phyloP scores from a whole-genome alignment of 1,140 invertebrate species.

The Drosophila fuyamai region DNA sequence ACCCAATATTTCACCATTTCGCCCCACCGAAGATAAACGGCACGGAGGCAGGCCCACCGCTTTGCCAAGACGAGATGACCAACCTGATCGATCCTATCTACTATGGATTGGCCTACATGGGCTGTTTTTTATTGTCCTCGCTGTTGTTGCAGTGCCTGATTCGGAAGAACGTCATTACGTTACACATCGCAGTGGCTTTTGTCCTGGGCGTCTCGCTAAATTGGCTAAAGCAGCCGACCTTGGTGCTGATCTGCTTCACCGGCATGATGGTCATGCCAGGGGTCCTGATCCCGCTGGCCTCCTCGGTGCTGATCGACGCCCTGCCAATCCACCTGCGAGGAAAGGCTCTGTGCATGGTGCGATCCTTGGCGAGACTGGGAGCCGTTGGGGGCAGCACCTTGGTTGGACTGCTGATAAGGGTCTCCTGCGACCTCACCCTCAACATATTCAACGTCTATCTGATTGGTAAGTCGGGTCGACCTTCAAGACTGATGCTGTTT shows the following conservation, averaged over 20 bases:
- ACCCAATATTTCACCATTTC: not conserved
- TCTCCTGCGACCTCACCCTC: conserved; percentile 9
- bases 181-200: not conserved
- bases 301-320: conserved; percentile 7
- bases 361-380: conserved; percentile 12
- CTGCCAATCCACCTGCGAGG: conserved; percentile 23
- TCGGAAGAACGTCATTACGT: conserved; percentile 3
- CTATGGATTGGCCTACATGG: conserved; percentile 1
- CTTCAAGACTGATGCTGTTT: no score
- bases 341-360: conserved; percentile 12
- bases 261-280: conserved; percentile 11
- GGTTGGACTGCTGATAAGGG: conserved; percentile 12
- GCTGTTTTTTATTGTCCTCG: not conserved
- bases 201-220: not conserved
- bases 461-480: conserved; percentile 1
- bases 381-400: not conserved
- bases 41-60: not conserved
- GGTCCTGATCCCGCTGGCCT: conserved; percentile 11
- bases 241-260: conserved; percentile 15
- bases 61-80: not conserved
- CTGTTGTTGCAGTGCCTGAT: not conserved
- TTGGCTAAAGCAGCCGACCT: not conserved
- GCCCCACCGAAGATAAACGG: not conserved
- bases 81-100: conserved; percentile 22
- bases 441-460: conserved; percentile 16